Evolutionary conservation across 2,797 vertebrate genomes (phyloP).

Genomic region (Leptatherina wallacei): DNA sequence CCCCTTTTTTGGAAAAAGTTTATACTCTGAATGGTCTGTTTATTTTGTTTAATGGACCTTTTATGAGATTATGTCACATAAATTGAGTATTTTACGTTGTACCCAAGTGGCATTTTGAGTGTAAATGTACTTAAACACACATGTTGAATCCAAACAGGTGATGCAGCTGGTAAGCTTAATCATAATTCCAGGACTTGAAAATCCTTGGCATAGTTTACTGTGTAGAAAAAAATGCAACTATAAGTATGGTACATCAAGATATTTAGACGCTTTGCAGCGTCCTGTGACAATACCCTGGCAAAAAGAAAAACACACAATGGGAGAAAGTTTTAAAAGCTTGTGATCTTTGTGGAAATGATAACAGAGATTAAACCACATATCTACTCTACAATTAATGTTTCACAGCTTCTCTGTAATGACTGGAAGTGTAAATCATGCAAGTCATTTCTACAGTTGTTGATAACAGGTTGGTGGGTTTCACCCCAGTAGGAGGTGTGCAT

Average conservation of each 20-base stretch:
- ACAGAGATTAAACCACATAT: conserved; percentile 6
- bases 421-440: conserved; percentile 18
- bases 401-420: neutral
- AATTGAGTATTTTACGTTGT: neutral
- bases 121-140: neutral
- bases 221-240: neutral
- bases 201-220: neutral
- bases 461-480: conserved; percentile 6
- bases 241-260: neutral
- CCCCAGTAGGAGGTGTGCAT: neutral
- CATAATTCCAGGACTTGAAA: neutral
- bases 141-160: neutral
- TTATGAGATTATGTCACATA: neutral
- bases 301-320: neutral
- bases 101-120: neutral
- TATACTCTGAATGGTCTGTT: neutral
- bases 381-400: conserved; percentile 4
- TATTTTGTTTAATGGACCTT: neutral
- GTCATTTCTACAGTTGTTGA: conserved; percentile 11
- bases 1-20: neutral
- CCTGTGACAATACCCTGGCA: neutral
- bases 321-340: conserved; percentile 2
- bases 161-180: neutral
- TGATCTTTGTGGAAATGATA: conserved; percentile 1
- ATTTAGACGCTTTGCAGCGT: too few relatives aligned